phyloP scores from a whole-genome alignment of 2,797 vertebrate species.

The Masticophis lateralis region DNA sequence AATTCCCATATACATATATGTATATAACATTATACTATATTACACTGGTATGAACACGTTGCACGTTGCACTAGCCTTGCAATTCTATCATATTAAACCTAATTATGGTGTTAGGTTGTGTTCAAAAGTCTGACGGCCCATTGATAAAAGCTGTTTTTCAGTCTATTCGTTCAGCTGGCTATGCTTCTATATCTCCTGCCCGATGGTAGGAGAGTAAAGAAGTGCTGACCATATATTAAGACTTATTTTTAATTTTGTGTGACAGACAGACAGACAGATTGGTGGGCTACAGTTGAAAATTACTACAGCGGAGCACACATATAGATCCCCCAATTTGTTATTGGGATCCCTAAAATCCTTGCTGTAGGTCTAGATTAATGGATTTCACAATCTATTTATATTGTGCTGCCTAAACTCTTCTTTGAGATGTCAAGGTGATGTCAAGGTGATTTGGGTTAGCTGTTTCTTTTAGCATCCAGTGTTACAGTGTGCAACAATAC shows the following conservation, averaged over 20 bases:
- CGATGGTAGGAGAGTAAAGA: too few species aligned
- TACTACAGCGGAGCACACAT: too few species aligned
- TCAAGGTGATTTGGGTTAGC: background rate
- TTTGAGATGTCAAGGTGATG: background rate
- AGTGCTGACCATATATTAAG: background rate
- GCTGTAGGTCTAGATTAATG: background rate
- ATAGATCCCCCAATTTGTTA: background rate
- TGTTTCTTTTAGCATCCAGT: slow-evolving; percentile 2
- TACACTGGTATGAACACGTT: too few species aligned
- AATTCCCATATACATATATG: too few species aligned
- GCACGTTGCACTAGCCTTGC: too few species aligned
- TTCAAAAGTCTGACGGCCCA: too few species aligned
- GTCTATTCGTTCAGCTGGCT: too few species aligned
- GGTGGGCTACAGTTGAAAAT: background rate
- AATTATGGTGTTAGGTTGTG: too few species aligned
- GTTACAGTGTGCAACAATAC: background rate
- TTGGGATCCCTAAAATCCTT: background rate
- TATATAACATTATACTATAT: too few species aligned
- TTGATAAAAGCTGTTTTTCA: too few species aligned
- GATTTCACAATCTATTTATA: background rate
- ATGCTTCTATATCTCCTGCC: too few species aligned
- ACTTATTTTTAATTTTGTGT: slow-evolving; percentile 13
- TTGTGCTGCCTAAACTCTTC: background rate
- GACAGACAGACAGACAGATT: background rate
- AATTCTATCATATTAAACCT: too few species aligned